Evolutionary conservation across 37 sponge, comb jelly and placozoan species (phyloP).

Genomic region (Axinella damicornis): DNA sequence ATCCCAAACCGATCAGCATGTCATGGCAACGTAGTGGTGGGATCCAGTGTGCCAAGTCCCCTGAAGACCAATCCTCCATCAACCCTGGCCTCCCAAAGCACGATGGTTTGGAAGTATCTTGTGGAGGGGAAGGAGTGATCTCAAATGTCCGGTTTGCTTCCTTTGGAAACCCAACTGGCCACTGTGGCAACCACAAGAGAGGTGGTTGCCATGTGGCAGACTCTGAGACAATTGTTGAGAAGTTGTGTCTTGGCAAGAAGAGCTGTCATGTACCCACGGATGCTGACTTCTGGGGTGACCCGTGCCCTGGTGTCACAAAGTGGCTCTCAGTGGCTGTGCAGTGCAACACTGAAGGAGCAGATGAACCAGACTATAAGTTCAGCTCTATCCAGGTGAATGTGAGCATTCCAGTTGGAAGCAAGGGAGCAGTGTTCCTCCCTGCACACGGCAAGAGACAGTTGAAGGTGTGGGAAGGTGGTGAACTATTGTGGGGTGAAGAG

Average conservation of each 20-base stretch:
- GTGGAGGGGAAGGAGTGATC: slow-evolving; percentile 20
- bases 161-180: slow-evolving; percentile 44
- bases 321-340: slow-evolving; percentile 43
- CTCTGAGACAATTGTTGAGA: not conserved
- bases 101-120: slow-evolving; percentile 4
- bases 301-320: slow-evolving; percentile 13
- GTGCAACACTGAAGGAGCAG: not conserved
- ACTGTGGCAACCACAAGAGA: slow-evolving; percentile 25
- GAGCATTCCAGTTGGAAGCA: slow-evolving; percentile 30
- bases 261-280: slow-evolving; percentile 34
- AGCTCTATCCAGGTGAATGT: slow-evolving; percentile 27
- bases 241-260: slow-evolving; percentile 29
- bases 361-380: slow-evolving; percentile 2
- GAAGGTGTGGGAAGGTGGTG: slow-evolving; percentile 16
- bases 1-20: slow-evolving; percentile 46
- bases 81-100: slow-evolving; percentile 22
- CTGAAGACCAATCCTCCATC: slow-evolving; percentile 40
- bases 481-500: not conserved
- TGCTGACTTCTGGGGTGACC: slow-evolving; percentile 35
- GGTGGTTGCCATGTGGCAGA: slow-evolving; percentile 40
- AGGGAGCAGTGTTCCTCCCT: slow-evolving; percentile 25
- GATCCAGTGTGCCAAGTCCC: slow-evolving; percentile 52
- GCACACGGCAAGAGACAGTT: slow-evolving; percentile 37
- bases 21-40: slow-evolving; percentile 56
- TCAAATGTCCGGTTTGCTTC: slow-evolving; percentile 37